Evolutionary conservation across 2,113 vertebrate species (phyloP).

Genomic region (Larimichthys crocea): DNA sequence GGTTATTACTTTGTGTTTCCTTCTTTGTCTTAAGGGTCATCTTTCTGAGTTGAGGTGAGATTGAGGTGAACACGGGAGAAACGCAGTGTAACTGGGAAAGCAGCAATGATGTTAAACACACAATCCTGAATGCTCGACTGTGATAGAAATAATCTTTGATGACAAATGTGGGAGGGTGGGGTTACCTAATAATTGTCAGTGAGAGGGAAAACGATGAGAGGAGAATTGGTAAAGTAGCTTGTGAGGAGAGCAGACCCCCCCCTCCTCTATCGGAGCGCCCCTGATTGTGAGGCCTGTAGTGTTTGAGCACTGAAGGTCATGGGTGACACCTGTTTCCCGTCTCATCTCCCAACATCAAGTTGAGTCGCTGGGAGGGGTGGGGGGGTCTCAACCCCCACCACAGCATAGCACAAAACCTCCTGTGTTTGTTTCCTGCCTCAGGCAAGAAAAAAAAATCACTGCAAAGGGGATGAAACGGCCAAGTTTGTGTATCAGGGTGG

Average conservation of each 20-base stretch:
- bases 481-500: slow-evolving; percentile 63
- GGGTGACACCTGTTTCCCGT: slow-evolving; percentile 85
- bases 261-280: slow-evolving; percentile 12
- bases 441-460: slow-evolving; percentile 27
- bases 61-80: slow-evolving; percentile 50
- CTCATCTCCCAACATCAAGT: slow-evolving; percentile 80
- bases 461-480: slow-evolving; percentile 50
- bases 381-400: slow-evolving; percentile 49
- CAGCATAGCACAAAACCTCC: slow-evolving; percentile 71
- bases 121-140: slow-evolving; percentile 14
- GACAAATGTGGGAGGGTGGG: slow-evolving; percentile 52
- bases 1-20: slow-evolving; percentile 77
- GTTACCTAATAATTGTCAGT: slow-evolving; percentile 50
- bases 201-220: slow-evolving; percentile 25
- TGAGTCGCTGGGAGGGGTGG: slow-evolving; percentile 43
- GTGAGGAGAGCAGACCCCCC: not conserved
- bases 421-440: slow-evolving; percentile 74
- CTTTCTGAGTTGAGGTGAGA: slow-evolving; percentile 60
- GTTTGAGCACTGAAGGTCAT: slow-evolving; percentile 79
- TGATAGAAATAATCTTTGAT: slow-evolving; percentile 54
- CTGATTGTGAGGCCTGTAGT: slow-evolving; percentile 59
- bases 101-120: slow-evolving; percentile 50
- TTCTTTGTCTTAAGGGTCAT: slow-evolving; percentile 73
- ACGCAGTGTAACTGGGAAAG: slow-evolving; percentile 22
- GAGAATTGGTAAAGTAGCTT: slow-evolving; percentile 37